A percentile compares a stretch with the other conserved stretches of the same genome.
These are phyloP conservation scores for Anhinga anhinga DNA, from an alignment of 2,113 vertebrate genomes.

Conservation along the genomic window DNA sequence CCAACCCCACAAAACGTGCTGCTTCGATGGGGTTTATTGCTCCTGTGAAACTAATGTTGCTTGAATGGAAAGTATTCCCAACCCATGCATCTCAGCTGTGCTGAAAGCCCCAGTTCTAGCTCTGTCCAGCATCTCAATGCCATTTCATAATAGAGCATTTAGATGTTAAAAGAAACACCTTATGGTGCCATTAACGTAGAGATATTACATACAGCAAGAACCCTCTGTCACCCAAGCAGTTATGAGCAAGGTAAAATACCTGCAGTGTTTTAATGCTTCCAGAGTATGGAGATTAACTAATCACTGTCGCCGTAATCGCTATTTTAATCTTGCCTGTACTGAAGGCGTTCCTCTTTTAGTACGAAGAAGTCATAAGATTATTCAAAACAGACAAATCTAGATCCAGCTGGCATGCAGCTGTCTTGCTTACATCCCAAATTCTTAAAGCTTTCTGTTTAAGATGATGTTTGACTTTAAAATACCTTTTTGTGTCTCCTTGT, in stretches of 20 bases:
- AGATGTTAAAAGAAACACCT: neutral
- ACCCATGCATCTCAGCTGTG: neutral
- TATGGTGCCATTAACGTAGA: constrained; percentile 5
- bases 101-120: constrained; percentile 17
- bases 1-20: neutral
- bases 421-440: neutral
- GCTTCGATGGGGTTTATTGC: neutral
- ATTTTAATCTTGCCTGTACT: neutral
- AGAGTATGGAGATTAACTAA: neutral
- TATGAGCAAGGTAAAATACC: constrained; percentile 7
- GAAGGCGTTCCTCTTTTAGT: neutral
- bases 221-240: neutral
- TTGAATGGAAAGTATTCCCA: neutral
- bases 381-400: neutral
- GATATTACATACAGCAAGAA: neutral
- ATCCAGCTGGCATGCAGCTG: neutral
- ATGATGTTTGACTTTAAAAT: neutral
- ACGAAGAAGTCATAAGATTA: neutral
- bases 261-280: constrained; percentile 38
- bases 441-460: neutral
- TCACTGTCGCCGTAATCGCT: constrained; percentile 22
- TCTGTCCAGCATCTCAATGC: constrained; percentile 39
- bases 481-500: neutral
- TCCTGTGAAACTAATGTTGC: neutral
- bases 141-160: neutral